Evolutionary conservation across 2,888 invertebrate genomes (phyloP), one percentile per base, ranked within the genome.

Genomic region (Dyspetes luteomarginatus): DNA sequence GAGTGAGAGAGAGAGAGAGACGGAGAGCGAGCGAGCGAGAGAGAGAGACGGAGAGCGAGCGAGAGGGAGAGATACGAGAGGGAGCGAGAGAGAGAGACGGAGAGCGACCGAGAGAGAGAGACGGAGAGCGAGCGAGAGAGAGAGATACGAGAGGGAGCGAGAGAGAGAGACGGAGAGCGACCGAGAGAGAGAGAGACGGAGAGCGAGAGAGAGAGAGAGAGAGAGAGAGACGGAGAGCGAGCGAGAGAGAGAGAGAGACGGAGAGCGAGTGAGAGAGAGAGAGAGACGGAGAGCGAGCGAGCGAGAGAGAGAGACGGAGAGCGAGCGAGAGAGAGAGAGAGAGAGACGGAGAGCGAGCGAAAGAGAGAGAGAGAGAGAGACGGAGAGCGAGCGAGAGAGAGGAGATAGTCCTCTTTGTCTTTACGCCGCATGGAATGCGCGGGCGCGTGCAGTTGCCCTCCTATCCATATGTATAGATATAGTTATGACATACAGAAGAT

Each of bases 391-490:
- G 55, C 12, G 55, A 55, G 55, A 48, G 26, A 56, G 58, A 52
- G 52, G 64, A 19, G 30, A 19, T 15, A 17, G 15, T 41, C 48
- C n/a, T n/a, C 79, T 79, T 69, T 79, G 78, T 69, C 68, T 55
- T 43, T 41, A 5, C 30, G 30, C 30, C 41, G 56, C 48, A 19
- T 26, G 12, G 48, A 64, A 56, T 69, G 74, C 74, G 64, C 73
- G 55, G 43, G 68, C 68, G 68, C 74, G 55, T 69, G 48, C 50
- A 52, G 30, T 60, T 68, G 43, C 45, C 60, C 22, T 43, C 52
- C 76, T 36, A 62, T 78, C 65, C 64, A 4, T 45, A 45, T 45
- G 4, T 45, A 12, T 22, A 45, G 4, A 19, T 30, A 22, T 5
- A 43, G n/a, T n/a, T 19, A 71, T 22, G 4, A 19, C 30, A 30